Conservation (phyloP, 2,797 vertebrate genomes). For the Chelmon rostratus region DNA sequence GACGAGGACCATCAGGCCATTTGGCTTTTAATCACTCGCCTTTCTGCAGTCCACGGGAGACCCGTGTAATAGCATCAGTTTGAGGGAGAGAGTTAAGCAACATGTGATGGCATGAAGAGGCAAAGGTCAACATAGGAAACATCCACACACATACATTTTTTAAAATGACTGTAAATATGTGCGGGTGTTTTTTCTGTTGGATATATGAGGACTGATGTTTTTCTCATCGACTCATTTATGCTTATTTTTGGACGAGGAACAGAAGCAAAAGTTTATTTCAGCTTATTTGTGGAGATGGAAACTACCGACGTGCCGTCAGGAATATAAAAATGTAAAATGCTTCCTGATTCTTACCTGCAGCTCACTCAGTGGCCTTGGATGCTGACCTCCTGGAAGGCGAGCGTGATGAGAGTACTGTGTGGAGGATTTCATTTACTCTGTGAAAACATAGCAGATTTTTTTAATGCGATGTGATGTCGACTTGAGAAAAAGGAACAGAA, state of each 20-base stretch:
- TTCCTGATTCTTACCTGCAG: too few relatives aligned
- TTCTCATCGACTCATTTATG: not conserved
- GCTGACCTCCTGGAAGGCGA: too few relatives aligned
- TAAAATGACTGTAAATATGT: not conserved
- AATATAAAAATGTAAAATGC: constrained; percentile 27
- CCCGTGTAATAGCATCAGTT: constrained; percentile 42
- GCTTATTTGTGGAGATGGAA: constrained; percentile 84
- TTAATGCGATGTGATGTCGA: too few relatives aligned
- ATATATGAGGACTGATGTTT: not conserved
- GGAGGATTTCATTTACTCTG: too few relatives aligned
- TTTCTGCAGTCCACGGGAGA: constrained; percentile 58
- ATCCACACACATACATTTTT: constrained; percentile 2
- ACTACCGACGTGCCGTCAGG: constrained; percentile 79
- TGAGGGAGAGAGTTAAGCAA: not conserved
- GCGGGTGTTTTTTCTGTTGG: not conserved
- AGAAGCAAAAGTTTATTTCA: constrained; percentile 78
- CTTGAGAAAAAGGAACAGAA: not conserved
- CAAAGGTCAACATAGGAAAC: constrained; percentile 33
- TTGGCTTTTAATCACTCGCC: constrained; percentile 73
- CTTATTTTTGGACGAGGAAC: too few relatives aligned
- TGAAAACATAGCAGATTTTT: too few relatives aligned
- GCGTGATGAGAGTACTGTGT: too few relatives aligned
- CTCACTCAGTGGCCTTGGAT: too few relatives aligned
- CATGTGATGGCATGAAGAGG: not conserved
- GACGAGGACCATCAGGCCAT: constrained; percentile 59